These are phyloP conservation scores for Alloscopus bannaensis DNA, from an alignment of 2,888 invertebrate species.

Conservation along the genomic window DNA sequence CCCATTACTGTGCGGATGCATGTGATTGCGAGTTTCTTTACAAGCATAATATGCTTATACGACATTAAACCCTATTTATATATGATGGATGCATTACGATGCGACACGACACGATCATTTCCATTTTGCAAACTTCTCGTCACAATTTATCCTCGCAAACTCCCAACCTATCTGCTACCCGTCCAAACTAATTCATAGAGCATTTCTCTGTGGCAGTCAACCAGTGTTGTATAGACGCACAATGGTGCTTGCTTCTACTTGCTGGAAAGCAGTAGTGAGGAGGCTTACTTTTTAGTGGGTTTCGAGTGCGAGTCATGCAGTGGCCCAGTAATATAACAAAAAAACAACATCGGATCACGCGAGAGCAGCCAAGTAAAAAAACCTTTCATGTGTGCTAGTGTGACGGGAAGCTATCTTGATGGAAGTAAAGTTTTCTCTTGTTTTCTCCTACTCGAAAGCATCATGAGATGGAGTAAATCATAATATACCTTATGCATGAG, in stretches of 20 bases:
- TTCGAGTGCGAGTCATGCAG: neutral
- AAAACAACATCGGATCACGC: constrained; percentile 12
- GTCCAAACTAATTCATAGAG: neutral
- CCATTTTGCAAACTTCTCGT: constrained; percentile 5
- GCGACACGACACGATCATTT: constrained; percentile 27
- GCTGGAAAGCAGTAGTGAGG: neutral
- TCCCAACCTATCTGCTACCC: neutral
- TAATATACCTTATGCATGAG: constrained; percentile 11
- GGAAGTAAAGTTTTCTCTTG: neutral
- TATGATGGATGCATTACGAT: constrained; percentile 7
- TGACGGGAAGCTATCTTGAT: constrained; percentile 41
- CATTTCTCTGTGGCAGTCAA: too few relatives aligned
- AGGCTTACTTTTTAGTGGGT: neutral
- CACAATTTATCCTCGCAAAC: constrained; percentile 10
- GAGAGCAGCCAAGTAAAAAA: constrained; percentile 23
- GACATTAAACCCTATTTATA: too few relatives aligned
- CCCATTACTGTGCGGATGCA: neutral
- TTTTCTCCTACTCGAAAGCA: neutral
- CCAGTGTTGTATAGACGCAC: too few relatives aligned
- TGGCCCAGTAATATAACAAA: neutral
- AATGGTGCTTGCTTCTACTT: neutral
- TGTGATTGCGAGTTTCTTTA: neutral
- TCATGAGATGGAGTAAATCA: constrained; percentile 23
- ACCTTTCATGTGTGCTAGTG: constrained; percentile 24
- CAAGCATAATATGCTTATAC: too few relatives aligned